Conservation (phyloP, 2,888 invertebrate genomes). For the Ametastegia equiseti region DNA sequence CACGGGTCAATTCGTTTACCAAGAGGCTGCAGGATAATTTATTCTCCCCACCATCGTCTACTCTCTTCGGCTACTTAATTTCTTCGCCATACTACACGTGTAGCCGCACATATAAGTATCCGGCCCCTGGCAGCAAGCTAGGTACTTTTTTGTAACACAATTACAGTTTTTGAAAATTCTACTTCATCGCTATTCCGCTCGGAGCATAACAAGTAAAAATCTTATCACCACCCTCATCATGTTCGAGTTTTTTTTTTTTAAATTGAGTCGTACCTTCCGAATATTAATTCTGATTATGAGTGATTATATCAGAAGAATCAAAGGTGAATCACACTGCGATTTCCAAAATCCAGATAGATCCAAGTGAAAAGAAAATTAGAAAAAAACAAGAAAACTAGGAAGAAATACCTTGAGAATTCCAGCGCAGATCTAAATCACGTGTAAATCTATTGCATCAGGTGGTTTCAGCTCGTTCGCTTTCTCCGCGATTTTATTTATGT, state of each 20-base stretch:
- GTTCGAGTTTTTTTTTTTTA: too few relatives aligned
- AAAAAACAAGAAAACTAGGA: not conserved
- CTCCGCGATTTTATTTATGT: conserved; percentile 9
- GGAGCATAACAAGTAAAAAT: too few relatives aligned
- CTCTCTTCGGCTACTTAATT: conserved; percentile 15
- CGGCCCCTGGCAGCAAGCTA: not conserved
- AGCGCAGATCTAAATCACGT: not conserved
- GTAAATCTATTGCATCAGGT: not conserved
- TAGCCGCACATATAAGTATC: not conserved
- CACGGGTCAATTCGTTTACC: conserved; percentile 57
- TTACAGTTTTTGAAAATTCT: too few relatives aligned
- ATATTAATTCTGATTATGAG: too few relatives aligned
- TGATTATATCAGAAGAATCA: too few relatives aligned
- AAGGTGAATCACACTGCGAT: too few relatives aligned
- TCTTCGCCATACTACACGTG: too few relatives aligned
- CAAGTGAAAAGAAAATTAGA: not conserved
- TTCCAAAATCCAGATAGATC: not conserved
- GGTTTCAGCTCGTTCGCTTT: not conserved
- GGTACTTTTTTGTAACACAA: too few relatives aligned
- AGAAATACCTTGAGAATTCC: not conserved
- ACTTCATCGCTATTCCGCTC: too few relatives aligned
- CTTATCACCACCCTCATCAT: too few relatives aligned
- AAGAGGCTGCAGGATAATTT: conserved; percentile 51
- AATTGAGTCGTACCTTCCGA: too few relatives aligned
- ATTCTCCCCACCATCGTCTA: conserved; percentile 7